Conservation (phyloP, 92 coral and sea anemone genomes). For the Virgularia gustaviana region DNA sequence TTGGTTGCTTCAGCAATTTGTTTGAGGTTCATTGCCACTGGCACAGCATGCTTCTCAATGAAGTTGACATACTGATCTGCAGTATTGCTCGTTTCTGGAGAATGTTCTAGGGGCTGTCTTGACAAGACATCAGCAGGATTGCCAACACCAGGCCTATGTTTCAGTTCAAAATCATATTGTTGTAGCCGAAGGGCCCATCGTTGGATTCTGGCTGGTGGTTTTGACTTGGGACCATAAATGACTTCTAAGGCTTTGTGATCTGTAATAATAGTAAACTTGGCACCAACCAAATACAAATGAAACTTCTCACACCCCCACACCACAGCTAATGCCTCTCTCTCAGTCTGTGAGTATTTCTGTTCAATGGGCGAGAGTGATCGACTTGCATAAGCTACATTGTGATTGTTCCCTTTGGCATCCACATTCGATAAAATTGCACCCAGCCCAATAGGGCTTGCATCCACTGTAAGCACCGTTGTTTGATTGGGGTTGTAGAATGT, state of each 20-base stretch:
- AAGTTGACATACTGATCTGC: constrained; percentile 45
- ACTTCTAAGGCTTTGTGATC: constrained; percentile 49
- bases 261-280: constrained; percentile 24
- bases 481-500: constrained; percentile 27
- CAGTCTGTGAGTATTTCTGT: constrained; percentile 33
- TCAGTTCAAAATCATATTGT: constrained; percentile 47
- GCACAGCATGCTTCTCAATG: constrained; percentile 25
- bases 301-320: constrained; percentile 45
- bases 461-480: constrained; percentile 31
- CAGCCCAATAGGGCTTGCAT: constrained; percentile 29
- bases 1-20: constrained; percentile 4
- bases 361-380: constrained; percentile 28
- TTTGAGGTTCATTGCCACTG: constrained; percentile 18
- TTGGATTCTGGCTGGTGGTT: constrained; percentile 43
- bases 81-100: neutral
- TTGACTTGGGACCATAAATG: constrained; percentile 31
- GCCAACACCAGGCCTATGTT: constrained; percentile 45
- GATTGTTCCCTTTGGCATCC: constrained; percentile 26
- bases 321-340: constrained; percentile 34
- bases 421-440: constrained; percentile 26
- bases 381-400: constrained; percentile 45
- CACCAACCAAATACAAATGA: constrained; percentile 35
- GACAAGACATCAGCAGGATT: constrained; percentile 58
- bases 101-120: constrained; percentile 8
- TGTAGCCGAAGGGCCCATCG: constrained; percentile 51